phyloP scores from a whole-genome alignment of 2,797 vertebrate genomes.

The Brotula barbata region DNA sequence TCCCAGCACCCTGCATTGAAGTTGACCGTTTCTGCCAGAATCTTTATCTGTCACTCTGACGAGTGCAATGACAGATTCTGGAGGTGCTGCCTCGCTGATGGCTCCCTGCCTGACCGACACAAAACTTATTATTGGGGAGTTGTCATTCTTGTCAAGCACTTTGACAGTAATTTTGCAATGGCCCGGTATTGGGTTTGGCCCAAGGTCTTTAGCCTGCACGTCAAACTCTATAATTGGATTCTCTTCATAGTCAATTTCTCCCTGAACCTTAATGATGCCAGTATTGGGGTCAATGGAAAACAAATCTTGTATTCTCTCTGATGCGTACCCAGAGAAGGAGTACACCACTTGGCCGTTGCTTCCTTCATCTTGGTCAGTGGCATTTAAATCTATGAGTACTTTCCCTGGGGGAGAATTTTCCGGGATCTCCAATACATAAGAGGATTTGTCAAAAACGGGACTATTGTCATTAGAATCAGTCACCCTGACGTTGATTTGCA shows the following conservation, averaged over 20 bases:
- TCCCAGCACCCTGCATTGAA: constrained; percentile 93
- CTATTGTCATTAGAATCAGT: constrained; percentile 99
- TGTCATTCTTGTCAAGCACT: constrained; percentile 96
- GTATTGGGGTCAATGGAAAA: constrained; percentile 96
- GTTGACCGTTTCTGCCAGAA: constrained; percentile 93
- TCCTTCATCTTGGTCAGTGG: constrained; percentile 95
- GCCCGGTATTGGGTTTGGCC: constrained; percentile 96
- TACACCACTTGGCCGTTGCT: constrained; percentile 95
- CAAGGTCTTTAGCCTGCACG: constrained; percentile 95
- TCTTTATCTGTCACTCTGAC: constrained; percentile 97
- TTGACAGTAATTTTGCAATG: constrained; percentile 98
- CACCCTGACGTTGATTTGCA: constrained; percentile 96
- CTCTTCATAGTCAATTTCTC: constrained; percentile 96
- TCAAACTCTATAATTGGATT: constrained; percentile 95
- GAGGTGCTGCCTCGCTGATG: constrained; percentile 94
- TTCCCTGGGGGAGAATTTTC: constrained; percentile 92
- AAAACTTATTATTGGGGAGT: constrained; percentile 93
- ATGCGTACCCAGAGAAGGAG: constrained; percentile 94
- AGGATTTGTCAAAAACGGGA: constrained; percentile 93
- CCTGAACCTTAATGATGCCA: constrained; percentile 92
- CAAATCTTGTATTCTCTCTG: constrained; percentile 92
- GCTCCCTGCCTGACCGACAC: constrained; percentile 97
- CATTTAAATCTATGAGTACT: constrained; percentile 93
- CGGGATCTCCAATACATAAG: constrained; percentile 91
- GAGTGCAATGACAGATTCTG: constrained; percentile 94